These are phyloP conservation scores for Coptotermes formosanus DNA, from an alignment of 1,140 invertebrate species.

Conservation along the genomic window DNA sequence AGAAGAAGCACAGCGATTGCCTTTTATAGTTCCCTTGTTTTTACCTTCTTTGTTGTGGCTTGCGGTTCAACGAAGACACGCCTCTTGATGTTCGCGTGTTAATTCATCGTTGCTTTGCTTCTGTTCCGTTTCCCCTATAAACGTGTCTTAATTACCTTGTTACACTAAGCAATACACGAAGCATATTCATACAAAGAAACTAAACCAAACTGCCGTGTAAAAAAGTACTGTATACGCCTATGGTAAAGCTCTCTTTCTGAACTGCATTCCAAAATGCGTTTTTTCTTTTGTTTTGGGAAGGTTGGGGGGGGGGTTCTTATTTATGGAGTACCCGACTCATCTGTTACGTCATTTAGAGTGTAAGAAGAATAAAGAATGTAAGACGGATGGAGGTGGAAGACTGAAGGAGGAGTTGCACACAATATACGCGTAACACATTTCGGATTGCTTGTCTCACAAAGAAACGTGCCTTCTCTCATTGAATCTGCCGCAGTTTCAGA, in stretches of 20 bases:
- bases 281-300: neutral
- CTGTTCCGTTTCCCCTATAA: neutral
- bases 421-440: neutral
- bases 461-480: neutral
- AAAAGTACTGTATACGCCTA: neutral
- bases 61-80: neutral
- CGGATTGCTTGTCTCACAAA: neutral
- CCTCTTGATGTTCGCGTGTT: neutral
- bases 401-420: neutral
- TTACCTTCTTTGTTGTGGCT: neutral
- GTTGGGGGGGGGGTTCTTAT: neutral
- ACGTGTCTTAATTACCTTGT: neutral
- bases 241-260: neutral
- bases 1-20: neutral
- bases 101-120: neutral
- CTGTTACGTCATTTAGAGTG: neutral
- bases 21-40: neutral
- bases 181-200: neutral
- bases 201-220: neutral
- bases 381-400: neutral
- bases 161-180: neutral
- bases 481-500: neutral
- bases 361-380: neutral
- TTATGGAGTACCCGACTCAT: neutral
- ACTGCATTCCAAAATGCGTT: neutral